Base-by-base conservation (phyloP, 1,140 invertebrate genomes). In the Aphaenogaster rudis region DNA sequence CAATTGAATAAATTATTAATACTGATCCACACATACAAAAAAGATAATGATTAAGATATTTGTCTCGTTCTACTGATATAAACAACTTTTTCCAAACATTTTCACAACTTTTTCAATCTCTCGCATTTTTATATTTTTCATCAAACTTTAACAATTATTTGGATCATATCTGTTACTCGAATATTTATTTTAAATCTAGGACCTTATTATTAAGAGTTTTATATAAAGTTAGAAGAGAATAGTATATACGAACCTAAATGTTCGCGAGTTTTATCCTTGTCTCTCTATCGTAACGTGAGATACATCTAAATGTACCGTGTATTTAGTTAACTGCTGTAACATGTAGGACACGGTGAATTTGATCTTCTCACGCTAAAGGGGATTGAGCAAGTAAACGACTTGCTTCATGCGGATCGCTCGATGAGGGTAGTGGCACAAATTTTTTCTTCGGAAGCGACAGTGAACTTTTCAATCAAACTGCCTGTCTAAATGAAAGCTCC, bases 381-480 rank as follows among this genome's bases (percentile, higher is more conserved):
- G 67, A 84, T 61, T 69, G 69, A 84, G 39, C 76, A 33, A 57
- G 36, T 86, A 81, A 69, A 86, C 77, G 61, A 61, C 52, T 59
- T 45, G 74, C 45, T 57, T 45, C 48, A 42, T 42, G 28, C 42
- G 39, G 39, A 66, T 21, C 50, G 11, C 11, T 21, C 61, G 74
- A 90, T 76, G 76, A 82, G 90, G 85, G 87, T 89, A 88, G 66
- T 48, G 45, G 67, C 63, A 88, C 72, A 69, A 88, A 86, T 79
- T 88, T 93, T 92, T 92, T 92, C 91, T 86, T 91, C 87, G 86
- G 74, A 84, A 91, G 88, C 92, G 88, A 90, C 91, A 92, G 87
- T 91, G 91, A 95, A 95, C 93, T 95, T 94, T 94, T 95, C 95
- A 93, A 95, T 95, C 95, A 95, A 94, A 94, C 92, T 80, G 93